Conservation (phyloP, 2,888 invertebrate genomes). For the Oasisia sp. region DNA sequence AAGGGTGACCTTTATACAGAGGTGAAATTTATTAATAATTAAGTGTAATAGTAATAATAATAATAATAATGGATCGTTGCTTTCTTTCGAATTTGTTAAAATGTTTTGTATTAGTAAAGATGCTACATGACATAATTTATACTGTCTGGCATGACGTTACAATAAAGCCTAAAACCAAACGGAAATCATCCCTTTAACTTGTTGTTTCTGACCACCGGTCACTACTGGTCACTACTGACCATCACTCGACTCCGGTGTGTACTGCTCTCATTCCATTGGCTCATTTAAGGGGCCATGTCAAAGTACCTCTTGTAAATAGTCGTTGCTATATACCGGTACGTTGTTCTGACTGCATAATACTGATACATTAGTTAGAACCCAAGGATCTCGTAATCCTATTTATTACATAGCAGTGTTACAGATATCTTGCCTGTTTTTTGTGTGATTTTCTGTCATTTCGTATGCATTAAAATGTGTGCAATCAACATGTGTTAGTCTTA, state of each 20-base stretch:
- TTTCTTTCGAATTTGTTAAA: not conserved
- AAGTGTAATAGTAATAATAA: too few species aligned
- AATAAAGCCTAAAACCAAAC: too few species aligned
- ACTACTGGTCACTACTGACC: not conserved
- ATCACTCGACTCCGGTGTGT: not conserved
- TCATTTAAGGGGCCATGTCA: not conserved
- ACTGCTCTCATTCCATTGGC: constrained; percentile 17
- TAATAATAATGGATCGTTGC: not conserved
- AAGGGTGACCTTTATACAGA: too few species aligned
- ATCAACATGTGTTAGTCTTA: not conserved
- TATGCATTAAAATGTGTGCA: not conserved
- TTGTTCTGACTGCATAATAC: constrained; percentile 13
- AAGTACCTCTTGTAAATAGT: not conserved
- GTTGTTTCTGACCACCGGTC: not conserved
- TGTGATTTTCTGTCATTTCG: not conserved
- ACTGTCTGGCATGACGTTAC: too few species aligned
- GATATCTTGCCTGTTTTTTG: not conserved
- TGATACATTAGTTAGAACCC: not conserved
- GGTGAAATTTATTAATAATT: too few species aligned
- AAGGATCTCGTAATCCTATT: constrained; percentile 3
- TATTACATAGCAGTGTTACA: not conserved
- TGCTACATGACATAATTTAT: too few species aligned
- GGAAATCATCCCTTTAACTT: too few species aligned
- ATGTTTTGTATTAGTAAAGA: too few species aligned
- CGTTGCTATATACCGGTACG: not conserved